Evolutionary conservation across 2,888 invertebrate species (phyloP), one percentile per base, ranked within the genome.

Genomic region (Perizoma affinitatum): DNA sequence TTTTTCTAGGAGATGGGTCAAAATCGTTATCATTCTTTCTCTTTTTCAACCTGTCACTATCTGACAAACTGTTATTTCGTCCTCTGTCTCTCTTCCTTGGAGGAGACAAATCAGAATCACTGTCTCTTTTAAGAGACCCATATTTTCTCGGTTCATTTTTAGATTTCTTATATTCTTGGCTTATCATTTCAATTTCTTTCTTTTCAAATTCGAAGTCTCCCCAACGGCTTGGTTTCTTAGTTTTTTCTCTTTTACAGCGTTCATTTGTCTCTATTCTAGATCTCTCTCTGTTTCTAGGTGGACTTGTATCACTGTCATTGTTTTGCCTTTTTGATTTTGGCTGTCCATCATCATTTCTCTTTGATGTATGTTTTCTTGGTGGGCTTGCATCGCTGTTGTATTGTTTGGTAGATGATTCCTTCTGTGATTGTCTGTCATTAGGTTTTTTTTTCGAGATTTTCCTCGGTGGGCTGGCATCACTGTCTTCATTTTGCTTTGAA

Each of bases 221-320:
- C 67, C 67, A 69, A 8, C 69, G 49, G n/a, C 67, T 69, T n/a
- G 60, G 68, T 61, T 61, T 69, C 40, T 59, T 64, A 4, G 61
- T 45, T 57, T 54, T 65, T 5, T 66, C 61, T 65, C 38, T 63
- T 54, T 44, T 65, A 51, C 57, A 58, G 47, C 33, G 46, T 2
- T 55, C 52, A 43, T 35, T 75, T 74, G 1, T 65, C 55, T 67
- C 70, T 75, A 40, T 77, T 78, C 34, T 59, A 5, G 64, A 48
- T 35, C 53, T 70, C 4, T 67, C 55, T 47, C 67, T 67, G 63
- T 75, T 83, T 61, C 82, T 76, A 8, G 58, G 65, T 0, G 61
- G 65, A 61, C 90, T 91, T 47, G 81, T 69, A 68, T 93, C 90
- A 74, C 84, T 87, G 43, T 87, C 88, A 65, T 82, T 83, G 6